Conservation (phyloP, 2,888 invertebrate species). For the Nowickia ferox region DNA sequence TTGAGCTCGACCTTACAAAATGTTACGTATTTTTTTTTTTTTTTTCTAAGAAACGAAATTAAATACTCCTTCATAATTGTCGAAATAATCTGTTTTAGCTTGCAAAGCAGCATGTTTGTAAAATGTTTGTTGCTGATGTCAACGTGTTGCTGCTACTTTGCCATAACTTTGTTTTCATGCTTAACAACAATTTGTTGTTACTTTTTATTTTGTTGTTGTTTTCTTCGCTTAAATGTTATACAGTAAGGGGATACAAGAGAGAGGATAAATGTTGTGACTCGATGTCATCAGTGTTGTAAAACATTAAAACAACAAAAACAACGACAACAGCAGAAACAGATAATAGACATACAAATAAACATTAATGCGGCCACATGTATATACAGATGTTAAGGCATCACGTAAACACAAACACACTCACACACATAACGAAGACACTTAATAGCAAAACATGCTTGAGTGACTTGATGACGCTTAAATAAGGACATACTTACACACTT, state of each 20-base stretch:
- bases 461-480: conserved; percentile 66
- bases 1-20: too few species aligned
- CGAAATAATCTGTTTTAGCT: conserved; percentile 12
- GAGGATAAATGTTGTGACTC: conserved; percentile 68
- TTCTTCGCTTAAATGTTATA: conserved; percentile 4
- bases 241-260: conserved; percentile 18
- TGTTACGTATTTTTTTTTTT: too few species aligned
- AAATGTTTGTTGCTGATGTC: conserved; percentile 33
- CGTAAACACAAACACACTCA: background rate
- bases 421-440: conserved; percentile 25
- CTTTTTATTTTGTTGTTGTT: conserved; percentile 42
- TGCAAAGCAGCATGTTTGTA: conserved; percentile 59
- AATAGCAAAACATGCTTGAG: conserved; percentile 61
- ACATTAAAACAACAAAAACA: conserved; percentile 54
- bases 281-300: conserved; percentile 69
- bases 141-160: conserved; percentile 35
- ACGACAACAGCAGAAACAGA: conserved; percentile 28
- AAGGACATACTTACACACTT: conserved; percentile 19
- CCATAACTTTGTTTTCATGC: conserved; percentile 56
- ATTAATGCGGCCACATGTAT: conserved; percentile 6
- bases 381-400: conserved; percentile 12
- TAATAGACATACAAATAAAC: conserved; percentile 35
- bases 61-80: conserved; percentile 2
- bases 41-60: background rate
- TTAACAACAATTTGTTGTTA: conserved; percentile 59